Evolutionary conservation across 2,797 vertebrate genomes (phyloP), one percentile per base, ranked within the genome.

Genomic region (Eptatretus atami): DNA sequence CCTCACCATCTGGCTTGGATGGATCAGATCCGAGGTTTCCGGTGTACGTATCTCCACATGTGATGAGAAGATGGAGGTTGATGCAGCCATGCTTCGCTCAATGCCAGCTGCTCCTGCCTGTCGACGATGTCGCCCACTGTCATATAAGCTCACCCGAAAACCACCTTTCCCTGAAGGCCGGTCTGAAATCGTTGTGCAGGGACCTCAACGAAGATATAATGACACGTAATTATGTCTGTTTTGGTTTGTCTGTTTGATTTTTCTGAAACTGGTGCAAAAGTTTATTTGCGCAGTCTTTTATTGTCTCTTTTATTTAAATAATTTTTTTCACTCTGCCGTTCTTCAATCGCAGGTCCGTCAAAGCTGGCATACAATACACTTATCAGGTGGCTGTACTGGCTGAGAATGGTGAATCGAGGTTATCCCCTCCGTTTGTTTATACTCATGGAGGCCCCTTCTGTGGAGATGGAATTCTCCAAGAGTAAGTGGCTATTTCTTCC

Each of bases 51-150:
- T 95, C 67, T 82, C 77, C 72, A 94, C 90, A 13, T 84, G 88
- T 14, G 88, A 98, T 1, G 86, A 86, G 71, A 80, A 82, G 70
- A 77, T 98, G 78, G 87, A 94, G 75, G 81, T 98, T 1, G 90
- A 95, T 31, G 84, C 87, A 0, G 82, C 77, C 5, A 76, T 92
- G 70, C 71, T 98, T 70, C 81, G 78, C 2, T 88, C 90, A 1
- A 75, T 67, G 54, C 78, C 81, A 4, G 69, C 68, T 11, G 83
- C 79, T 66, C 69, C 78, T 0, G 71, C 82, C 64, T 95, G 88
- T 69, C 77, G 79, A 0, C 53, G 71, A 69, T 98, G 90, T 76
- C 75, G 67, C 1, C 79, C 77, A 1, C 70, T 92, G 66, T 73
- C 71, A 11, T 95, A 92, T 72, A 71, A 71, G 15, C 66, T 98